Percentiles rank a stretch among this genome's conserved stretches.
phyloP scores from a whole-genome alignment of 2,888 invertebrate genomes.

The Alsophila aescularia region DNA sequence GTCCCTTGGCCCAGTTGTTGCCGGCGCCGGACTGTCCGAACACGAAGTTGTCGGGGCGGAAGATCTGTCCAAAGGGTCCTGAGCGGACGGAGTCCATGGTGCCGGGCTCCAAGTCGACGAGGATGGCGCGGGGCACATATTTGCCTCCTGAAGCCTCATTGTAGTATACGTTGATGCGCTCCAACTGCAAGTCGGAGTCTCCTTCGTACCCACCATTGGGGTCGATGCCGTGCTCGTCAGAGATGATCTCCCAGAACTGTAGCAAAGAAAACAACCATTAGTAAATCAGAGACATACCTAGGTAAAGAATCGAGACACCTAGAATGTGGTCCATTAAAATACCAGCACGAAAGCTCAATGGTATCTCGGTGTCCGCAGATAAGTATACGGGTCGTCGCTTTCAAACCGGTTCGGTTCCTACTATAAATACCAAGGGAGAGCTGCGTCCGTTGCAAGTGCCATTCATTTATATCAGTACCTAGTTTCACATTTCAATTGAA shows the following conservation, averaged over 20 bases:
- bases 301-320: slow-evolving; percentile 37
- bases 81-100: slow-evolving; percentile 88
- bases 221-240: slow-evolving; percentile 97
- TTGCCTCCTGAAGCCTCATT: slow-evolving; percentile 92
- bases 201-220: slow-evolving; percentile 95
- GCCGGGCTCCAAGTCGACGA: slow-evolving; percentile 75
- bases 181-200: slow-evolving; percentile 95
- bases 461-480: slow-evolving; percentile 42
- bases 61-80: slow-evolving; percentile 89
- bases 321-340: slow-evolving; percentile 66
- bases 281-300: slow-evolving; percentile 53
- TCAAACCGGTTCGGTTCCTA: slow-evolving; percentile 66
- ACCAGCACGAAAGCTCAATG: slow-evolving; percentile 64
- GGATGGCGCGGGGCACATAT: slow-evolving; percentile 76
- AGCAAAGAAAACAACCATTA: slow-evolving; percentile 88
- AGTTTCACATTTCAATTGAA: slow-evolving; percentile 33
- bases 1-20: slow-evolving; percentile 87
- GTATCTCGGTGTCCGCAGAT: slow-evolving; percentile 51
- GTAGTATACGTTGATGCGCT: slow-evolving; percentile 98
- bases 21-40: slow-evolving; percentile 86
- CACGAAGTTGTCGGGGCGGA: slow-evolving; percentile 90
- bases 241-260: slow-evolving; percentile 96
- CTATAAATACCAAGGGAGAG: slow-evolving; percentile 51
- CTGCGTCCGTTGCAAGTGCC: slow-evolving; percentile 42
- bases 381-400: slow-evolving; percentile 58